phyloP scores from a whole-genome alignment of 2,888 invertebrate species.

The Sylvicola fuscatus region DNA sequence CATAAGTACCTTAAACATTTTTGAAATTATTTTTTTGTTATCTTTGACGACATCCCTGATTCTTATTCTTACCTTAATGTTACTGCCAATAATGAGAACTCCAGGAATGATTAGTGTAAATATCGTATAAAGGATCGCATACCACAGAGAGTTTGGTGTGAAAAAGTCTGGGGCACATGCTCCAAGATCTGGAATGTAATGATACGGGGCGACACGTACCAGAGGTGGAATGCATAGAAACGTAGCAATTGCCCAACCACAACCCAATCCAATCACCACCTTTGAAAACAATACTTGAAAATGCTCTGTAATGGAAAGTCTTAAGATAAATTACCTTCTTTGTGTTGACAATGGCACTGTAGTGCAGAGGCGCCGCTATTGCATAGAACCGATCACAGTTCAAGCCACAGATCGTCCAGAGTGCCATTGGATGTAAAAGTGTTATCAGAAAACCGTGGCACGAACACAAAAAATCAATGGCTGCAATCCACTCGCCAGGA shows the following conservation, averaged over 20 bases:
- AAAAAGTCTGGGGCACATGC: slow-evolving; percentile 47
- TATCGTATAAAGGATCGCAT: slow-evolving; percentile 41
- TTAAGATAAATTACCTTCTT: slow-evolving; percentile 30
- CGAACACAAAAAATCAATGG: slow-evolving; percentile 33
- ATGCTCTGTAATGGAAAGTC: neutral
- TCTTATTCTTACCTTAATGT: slow-evolving; percentile 33
- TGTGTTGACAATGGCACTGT: slow-evolving; percentile 53
- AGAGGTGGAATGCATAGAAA: slow-evolving; percentile 41
- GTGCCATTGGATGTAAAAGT: slow-evolving; percentile 47
- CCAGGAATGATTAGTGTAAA: slow-evolving; percentile 46
- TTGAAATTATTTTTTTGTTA: neutral
- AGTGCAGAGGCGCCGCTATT: slow-evolving; percentile 60
- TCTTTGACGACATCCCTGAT: neutral
- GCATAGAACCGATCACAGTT: slow-evolving; percentile 64
- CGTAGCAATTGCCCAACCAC: slow-evolving; percentile 44
- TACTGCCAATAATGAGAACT: slow-evolving; percentile 46
- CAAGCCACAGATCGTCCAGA: slow-evolving; percentile 63
- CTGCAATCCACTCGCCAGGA: slow-evolving; percentile 22
- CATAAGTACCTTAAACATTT: slow-evolving; percentile 30
- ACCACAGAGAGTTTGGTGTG: slow-evolving; percentile 38
- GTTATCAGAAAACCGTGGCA: slow-evolving; percentile 47
- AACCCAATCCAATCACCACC: slow-evolving; percentile 41
- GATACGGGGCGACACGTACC: slow-evolving; percentile 35
- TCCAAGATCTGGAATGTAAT: slow-evolving; percentile 33
- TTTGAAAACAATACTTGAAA: slow-evolving; percentile 12